These are phyloP conservation scores for Chelonia mydas DNA, from an alignment of 2,797 vertebrate genomes.

Conservation along the genomic window DNA sequence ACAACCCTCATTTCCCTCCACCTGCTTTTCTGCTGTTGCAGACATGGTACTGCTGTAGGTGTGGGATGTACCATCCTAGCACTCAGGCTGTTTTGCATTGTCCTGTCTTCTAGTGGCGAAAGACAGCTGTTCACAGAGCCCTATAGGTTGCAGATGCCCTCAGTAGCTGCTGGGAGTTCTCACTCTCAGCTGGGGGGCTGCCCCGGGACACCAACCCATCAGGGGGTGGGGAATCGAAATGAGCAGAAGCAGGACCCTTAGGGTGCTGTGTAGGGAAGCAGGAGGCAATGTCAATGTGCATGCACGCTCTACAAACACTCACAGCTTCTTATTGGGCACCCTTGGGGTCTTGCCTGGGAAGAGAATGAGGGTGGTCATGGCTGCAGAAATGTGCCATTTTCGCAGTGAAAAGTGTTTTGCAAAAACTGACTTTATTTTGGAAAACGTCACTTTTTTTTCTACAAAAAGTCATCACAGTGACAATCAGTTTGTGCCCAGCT, in stretches of 20 bases:
- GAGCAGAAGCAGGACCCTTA: background rate
- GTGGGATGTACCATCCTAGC: fast-evolving
- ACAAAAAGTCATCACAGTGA: background rate
- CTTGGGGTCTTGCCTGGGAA: background rate
- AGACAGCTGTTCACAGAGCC: background rate
- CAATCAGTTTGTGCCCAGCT: background rate
- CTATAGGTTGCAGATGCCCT: fast-evolving
- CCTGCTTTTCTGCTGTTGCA: fast-evolving
- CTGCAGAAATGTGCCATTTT: background rate
- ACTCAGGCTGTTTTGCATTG: background rate
- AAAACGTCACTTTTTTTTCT: background rate
- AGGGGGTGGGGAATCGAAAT: background rate
- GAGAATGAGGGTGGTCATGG: background rate
- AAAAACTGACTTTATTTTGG: background rate
- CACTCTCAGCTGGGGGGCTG: background rate
- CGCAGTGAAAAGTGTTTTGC: background rate
- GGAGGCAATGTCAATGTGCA: background rate
- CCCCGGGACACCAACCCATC: background rate
- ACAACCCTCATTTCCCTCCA: fast-evolving
- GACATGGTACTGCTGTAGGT: background rate
- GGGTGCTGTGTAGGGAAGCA: background rate
- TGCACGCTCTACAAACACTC: background rate
- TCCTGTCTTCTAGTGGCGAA: fast-evolving
- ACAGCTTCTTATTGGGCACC: too few relatives aligned
- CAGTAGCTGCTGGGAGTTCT: fast-evolving